Base-by-base conservation (phyloP, 2,888 invertebrate species). In the Lymantria monacha region DNA sequence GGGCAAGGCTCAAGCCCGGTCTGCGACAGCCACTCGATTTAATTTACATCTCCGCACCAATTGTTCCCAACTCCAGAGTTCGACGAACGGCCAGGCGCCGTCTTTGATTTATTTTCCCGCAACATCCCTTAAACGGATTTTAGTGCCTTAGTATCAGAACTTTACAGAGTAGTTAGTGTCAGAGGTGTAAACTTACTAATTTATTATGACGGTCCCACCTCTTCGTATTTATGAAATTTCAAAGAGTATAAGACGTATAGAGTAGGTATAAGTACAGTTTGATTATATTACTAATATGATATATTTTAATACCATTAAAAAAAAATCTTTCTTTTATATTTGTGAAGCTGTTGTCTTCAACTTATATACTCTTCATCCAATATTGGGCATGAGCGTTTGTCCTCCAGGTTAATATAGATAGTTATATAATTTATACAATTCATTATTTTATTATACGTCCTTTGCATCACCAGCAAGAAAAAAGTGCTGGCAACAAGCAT, bases 21-120 rank as follows among this genome's bases (percentile, higher is more conserved):
- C 63, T 62, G 65, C 66, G 71, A 71, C 80, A 74, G 75, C 76
- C 82, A 79, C 84, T 83, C 81, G 81, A 89, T 88, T 88, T 84
- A 87, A 90, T 90, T 89, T 88, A 89, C 88, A 89, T 90, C 85
- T 79, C 71, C 68, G 72, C 77, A 74, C 73, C 79, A 77, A 86
- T 87, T 88, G 87, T 87, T 87, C 76, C 66, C 73, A 83, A 83
- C 81, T 83, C 63, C 57, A 62, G 78, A 83, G 89, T 87, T 87
- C 87, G 83, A 71, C 77, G 86, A 85, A 87, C 87, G 76, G 64
- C 61, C 72, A 64, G 69, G 63, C 78, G 74, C 71, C 79, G 77
- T 65, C 72, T 77, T 80, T 83, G 86, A 86, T 89, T 88, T 89
- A 87, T 85, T 87, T 85, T 79, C 79, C 76, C 79, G 76, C 76